These are phyloP conservation scores for Hydraecia micacea DNA, from an alignment of 2,888 invertebrate species.

Conservation along the genomic window DNA sequence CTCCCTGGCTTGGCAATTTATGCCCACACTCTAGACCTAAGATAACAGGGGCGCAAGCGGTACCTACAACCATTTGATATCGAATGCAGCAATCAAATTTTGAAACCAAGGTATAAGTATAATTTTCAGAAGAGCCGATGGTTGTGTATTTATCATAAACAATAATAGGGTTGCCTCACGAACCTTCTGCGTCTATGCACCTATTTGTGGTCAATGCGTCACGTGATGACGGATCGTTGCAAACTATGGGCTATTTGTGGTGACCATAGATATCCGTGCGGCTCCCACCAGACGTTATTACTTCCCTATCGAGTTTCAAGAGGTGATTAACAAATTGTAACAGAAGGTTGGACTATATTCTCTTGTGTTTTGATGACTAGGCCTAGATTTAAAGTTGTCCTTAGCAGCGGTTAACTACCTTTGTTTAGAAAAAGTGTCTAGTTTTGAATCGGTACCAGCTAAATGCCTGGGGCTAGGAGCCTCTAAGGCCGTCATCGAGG, in stretches of 20 bases:
- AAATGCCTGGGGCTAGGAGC: too few relatives aligned
- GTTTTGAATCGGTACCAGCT: not conserved
- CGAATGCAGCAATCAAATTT: too few relatives aligned
- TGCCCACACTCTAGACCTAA: not conserved
- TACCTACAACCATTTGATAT: too few relatives aligned
- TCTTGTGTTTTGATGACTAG: not conserved
- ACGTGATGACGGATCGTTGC: constrained; percentile 41
- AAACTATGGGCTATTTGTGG: constrained; percentile 52
- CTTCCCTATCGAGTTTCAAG: constrained; percentile 31
- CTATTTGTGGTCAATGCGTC: not conserved
- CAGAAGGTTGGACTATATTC: constrained; percentile 10
- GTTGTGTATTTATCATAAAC: not conserved
- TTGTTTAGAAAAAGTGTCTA: not conserved
- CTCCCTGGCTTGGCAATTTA: not conserved
- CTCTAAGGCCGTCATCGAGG: not conserved
- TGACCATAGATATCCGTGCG: constrained; percentile 40
- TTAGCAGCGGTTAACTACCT: not conserved
- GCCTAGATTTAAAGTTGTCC: not conserved
- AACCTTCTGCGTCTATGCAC: constrained; percentile 20
- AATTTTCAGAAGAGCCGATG: not conserved
- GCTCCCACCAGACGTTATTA: constrained; percentile 28
- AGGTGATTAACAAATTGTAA: constrained; percentile 33
- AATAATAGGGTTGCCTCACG: not conserved
- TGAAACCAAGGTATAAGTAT: too few relatives aligned
- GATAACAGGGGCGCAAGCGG: too few relatives aligned